phyloP scores from a whole-genome alignment of 2,888 invertebrate species.

The Coremacera marginata region DNA sequence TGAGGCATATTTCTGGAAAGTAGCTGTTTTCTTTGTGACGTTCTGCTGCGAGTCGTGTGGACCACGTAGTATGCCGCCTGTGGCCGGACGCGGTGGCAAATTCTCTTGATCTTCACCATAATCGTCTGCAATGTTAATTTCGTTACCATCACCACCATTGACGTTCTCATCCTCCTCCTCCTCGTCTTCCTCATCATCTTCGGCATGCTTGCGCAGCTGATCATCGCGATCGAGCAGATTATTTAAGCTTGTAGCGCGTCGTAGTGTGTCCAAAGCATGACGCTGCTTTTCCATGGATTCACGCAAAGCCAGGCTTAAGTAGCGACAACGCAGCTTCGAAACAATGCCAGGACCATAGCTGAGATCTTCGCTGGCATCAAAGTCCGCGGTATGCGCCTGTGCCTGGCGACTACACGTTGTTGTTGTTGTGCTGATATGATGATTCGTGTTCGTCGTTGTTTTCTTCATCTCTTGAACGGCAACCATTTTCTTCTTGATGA shows the following conservation, averaged over 20 bases:
- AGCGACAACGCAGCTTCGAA: constrained; percentile 86
- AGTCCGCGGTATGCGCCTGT: constrained; percentile 43
- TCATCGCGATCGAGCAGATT: constrained; percentile 81
- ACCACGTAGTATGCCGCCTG: constrained; percentile 34
- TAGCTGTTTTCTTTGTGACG: constrained; percentile 40
- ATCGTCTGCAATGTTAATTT: not conserved
- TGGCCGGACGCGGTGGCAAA: constrained; percentile 10
- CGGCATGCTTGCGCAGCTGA: constrained; percentile 53
- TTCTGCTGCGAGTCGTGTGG: not conserved
- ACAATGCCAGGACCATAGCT: constrained; percentile 94
- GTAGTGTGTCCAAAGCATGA: constrained; percentile 76
- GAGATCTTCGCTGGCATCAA: constrained; percentile 80
- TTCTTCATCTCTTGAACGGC: constrained; percentile 70
- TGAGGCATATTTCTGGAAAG: constrained; percentile 39
- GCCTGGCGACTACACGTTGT: constrained; percentile 37
- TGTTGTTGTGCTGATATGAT: constrained; percentile 46
- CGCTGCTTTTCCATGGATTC: constrained; percentile 77
- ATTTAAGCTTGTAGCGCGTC: constrained; percentile 87
- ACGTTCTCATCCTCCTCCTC: constrained; percentile 51
- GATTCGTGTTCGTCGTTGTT: constrained; percentile 58
- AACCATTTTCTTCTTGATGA: constrained; percentile 70
- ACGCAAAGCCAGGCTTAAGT: constrained; percentile 86
- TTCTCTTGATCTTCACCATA: constrained; percentile 32
- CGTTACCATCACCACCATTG: not conserved
- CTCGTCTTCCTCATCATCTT: constrained; percentile 59